Percentiles rank a stretch among this genome's conserved stretches.
Evolutionary conservation across 2,888 invertebrate genomes (phyloP).

Genomic region (Caenorhabditis panamensis): DNA sequence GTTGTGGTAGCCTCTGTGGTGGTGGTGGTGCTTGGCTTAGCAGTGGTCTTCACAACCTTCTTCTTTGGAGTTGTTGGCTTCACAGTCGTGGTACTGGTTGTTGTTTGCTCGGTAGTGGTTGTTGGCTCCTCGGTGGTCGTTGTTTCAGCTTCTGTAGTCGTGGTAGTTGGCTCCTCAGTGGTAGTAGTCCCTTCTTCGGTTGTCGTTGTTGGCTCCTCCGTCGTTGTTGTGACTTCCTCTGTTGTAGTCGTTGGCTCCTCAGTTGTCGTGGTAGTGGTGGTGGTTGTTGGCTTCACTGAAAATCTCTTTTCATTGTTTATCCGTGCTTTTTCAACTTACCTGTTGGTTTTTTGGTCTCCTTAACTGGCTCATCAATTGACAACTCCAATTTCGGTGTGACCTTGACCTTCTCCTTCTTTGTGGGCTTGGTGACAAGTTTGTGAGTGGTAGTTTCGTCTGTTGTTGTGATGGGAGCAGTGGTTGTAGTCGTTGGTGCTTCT

Average conservation of each 20-base stretch:
- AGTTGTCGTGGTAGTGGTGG: constrained; percentile 3
- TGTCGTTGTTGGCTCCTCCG: constrained; percentile 15
- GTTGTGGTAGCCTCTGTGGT: constrained; percentile 4
- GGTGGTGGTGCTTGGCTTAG: background rate
- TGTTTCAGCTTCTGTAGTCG: too few species aligned
- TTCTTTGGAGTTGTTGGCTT: background rate
- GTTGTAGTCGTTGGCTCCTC: constrained; percentile 5
- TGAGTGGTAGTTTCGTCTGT: constrained; percentile 3
- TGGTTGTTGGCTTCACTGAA: constrained; percentile 7
- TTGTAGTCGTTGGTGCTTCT: background rate
- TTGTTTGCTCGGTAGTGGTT: background rate
- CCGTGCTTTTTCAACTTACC: background rate
- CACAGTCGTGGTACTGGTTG: background rate
- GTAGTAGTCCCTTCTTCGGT: background rate
- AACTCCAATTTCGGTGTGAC: constrained; percentile 38
- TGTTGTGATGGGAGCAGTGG: background rate
- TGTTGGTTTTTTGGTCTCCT: constrained; percentile 20
- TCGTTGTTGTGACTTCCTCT: background rate
- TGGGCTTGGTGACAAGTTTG: constrained; percentile 21
- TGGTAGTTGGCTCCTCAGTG: constrained; percentile 10
- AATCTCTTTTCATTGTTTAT: too few species aligned
- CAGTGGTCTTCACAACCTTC: background rate
- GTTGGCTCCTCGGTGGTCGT: constrained; percentile 21
- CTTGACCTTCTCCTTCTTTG: constrained; percentile 31
- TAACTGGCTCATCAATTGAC: constrained; percentile 34